Conservation (phyloP, 2,888 invertebrate genomes). For the Resseliella maxima region DNA sequence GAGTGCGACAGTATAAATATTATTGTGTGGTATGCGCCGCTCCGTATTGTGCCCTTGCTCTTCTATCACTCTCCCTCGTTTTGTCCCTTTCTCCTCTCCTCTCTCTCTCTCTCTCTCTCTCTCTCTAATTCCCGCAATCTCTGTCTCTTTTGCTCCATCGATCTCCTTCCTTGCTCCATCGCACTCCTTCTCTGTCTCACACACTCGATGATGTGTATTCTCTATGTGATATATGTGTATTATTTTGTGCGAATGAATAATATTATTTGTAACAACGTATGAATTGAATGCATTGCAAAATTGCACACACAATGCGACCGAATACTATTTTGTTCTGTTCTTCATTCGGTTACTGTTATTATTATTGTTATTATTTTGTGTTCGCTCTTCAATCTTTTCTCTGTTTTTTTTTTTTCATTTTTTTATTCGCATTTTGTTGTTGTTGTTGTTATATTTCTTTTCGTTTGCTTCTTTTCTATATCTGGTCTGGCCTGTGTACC, state of each 20-base stretch:
- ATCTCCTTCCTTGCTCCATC: not conserved
- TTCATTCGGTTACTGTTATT: not conserved
- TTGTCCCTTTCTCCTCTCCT: no score
- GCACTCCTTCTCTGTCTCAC: not conserved
- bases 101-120: no score
- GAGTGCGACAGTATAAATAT: not conserved
- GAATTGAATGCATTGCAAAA: constrained; percentile 53
- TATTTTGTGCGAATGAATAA: constrained; percentile 48
- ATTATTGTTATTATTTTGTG: not conserved
- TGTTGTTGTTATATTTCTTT: no score
- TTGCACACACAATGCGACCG: constrained; percentile 52
- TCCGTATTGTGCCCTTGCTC: not conserved
- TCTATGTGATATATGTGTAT: constrained; percentile 36
- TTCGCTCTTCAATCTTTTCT: not conserved
- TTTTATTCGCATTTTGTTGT: no score
- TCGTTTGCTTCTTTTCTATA: not conserved
- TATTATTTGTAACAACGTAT: constrained; percentile 48
- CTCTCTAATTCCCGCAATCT: not conserved
- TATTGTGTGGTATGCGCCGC: not conserved
- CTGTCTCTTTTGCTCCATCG: not conserved
- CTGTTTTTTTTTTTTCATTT: no score
- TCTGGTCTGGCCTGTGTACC: not conserved
- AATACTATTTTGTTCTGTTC: constrained; percentile 16
- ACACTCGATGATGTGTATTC: not conserved
- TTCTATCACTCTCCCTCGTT: not conserved